phyloP scores from a whole-genome alignment of 2,113 vertebrate species.

The Montifringilla adamsi region DNA sequence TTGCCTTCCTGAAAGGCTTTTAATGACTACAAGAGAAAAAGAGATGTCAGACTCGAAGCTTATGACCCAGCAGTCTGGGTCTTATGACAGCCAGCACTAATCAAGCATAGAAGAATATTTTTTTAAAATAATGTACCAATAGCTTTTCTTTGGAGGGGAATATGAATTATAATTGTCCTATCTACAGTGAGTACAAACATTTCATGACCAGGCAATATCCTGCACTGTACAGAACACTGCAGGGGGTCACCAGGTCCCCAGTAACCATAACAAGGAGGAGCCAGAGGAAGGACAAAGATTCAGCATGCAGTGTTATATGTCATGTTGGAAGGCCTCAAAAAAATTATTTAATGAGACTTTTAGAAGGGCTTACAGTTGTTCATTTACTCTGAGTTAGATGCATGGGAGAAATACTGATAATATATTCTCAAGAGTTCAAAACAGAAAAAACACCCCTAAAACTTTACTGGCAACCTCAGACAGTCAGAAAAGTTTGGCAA shows the following conservation, averaged over 20 bases:
- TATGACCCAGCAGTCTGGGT: background rate
- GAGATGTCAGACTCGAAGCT: background rate
- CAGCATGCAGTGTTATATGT: background rate
- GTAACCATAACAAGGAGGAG: background rate
- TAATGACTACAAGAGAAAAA: background rate
- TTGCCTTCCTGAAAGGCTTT: constrained; percentile 19
- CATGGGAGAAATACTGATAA: background rate
- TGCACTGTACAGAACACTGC: background rate
- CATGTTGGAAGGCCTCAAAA: fast-evolving
- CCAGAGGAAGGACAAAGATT: background rate
- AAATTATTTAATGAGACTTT: background rate
- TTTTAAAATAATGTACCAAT: background rate
- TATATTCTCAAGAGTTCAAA: background rate
- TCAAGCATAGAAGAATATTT: background rate
- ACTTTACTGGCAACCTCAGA: background rate
- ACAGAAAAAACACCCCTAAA: background rate
- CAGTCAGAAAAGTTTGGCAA: background rate
- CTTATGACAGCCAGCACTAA: background rate
- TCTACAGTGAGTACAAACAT: background rate
- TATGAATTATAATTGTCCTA: background rate
- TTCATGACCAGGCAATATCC: background rate
- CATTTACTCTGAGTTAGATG: fast-evolving
- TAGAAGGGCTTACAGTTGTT: background rate
- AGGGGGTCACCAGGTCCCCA: background rate
- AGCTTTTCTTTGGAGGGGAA: background rate